Base-by-base conservation (phyloP, 2,797 vertebrate genomes). In the Melanotaenia trifasciata region DNA sequence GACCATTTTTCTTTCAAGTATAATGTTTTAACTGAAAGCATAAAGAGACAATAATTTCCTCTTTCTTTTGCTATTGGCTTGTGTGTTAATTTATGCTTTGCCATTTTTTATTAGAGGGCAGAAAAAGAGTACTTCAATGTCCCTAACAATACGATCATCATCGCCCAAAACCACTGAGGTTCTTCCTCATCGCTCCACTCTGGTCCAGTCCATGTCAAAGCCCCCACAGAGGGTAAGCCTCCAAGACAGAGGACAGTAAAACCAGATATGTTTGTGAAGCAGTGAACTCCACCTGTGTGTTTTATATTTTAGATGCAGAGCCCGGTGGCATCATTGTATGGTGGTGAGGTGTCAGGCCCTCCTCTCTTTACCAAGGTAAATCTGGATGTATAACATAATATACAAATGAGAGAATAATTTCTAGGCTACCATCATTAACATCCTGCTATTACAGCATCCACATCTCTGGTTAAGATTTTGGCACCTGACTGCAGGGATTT, bases 41-140 rank as follows among this genome's bases (percentile, higher is more conserved):
- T 38, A 26, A 38, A 18, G 7, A 61, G n/a, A n/a, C 0, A 0
- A 45, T 3, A 65, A 58, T 60, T 20, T 24, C 2, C 6, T 67
- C 6, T 1, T 20, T 12, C 28, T 67, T 28, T 35, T 59, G 40
- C 30, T 6, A 14, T 32, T 38, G 53, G 1, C 30, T 28, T 45
- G 16, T 53, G 9, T 47, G 13, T 26, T 76, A 33, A 76, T 69
- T 75, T 36, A 12, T 68, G 14, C 18, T 68, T 43, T 74, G 18
- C 20, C 1, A 79, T 67, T 20, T 45, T 45, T 20, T 14, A 6
- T 45, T 79, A 99, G 98, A 86, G 93, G 93, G 63, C 96, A 98
- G 82, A 99, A 97, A 94, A 99, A 99, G 94, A 97, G 93, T 1
- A 96, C 96, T 22, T 98, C 98, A 0, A 95, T 99, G 91, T 99